Base-by-base conservation (phyloP, 2,113 vertebrate species). In the Hepsetus odoe region DNA sequence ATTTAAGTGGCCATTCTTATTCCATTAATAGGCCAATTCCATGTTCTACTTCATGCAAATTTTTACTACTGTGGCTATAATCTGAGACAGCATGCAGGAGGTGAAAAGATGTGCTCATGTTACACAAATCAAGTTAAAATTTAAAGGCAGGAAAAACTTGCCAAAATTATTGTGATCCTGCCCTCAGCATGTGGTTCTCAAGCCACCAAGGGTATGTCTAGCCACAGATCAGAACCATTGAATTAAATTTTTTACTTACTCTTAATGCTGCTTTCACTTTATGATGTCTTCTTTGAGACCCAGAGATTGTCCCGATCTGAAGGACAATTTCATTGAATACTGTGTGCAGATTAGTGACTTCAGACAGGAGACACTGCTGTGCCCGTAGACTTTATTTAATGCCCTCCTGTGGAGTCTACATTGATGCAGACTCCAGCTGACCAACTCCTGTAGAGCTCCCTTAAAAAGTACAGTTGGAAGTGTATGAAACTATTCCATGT, bases 171-270 rank as follows among this genome's bases (percentile, higher is more conserved):
- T n/a, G 49, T n/a, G 51, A 55, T 55, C 51, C 51, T 24, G 49
- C 49, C 49, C 58, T 4, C 71, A 73, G 55, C 18, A 42, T 61
- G 71, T 24, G n/a, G 35, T 38, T 55, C 44, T 35, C 24, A n/a
- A 3, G 46, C 49, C 44, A 38, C 22, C 18, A 13, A 11, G 44
- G 51, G 51, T 1, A 24, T 66, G 9, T 18, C 13, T 6, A 42
- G 49, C 11, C 11, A 20, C 14, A 20, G 32, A 72, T 20, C 14
- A 58, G 11, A 51, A 62, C 14, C 5, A 20, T 62, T 33, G 13
- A 16, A 13, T 30, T 74, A 24, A 1, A 7, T 32, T 10, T 24
- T 5, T 0, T 14, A 16, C 12, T 44, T 72, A 18, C 35, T 38
- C 32, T 22, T 11, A 11, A 8, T 56, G 12, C 33, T 6, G 32